A percentile compares a stretch with the other conserved stretches of the same genome.
phyloP scores from a whole-genome alignment of 1,140 invertebrate species.

The Trichonephila inaurata region DNA sequence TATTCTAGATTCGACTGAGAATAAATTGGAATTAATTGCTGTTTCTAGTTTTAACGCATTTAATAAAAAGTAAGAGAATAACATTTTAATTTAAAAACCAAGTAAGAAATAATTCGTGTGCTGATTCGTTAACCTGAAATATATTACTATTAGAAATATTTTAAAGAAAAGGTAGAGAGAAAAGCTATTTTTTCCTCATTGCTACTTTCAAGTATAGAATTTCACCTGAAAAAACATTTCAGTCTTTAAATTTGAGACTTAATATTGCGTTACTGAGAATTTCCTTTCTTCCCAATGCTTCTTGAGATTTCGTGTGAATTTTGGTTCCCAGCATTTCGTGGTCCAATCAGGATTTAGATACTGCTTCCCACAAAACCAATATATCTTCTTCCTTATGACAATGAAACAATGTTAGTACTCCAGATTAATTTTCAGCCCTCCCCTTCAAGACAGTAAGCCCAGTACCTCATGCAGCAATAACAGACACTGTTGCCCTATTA shows the following conservation, averaged over 20 bases:
- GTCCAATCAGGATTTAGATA: background rate
- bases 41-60: too few relatives aligned
- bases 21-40: too few relatives aligned
- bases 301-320: conserved; percentile 3
- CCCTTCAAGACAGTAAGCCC: background rate
- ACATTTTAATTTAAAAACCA: too few relatives aligned
- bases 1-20: too few relatives aligned
- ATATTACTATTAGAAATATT: too few relatives aligned
- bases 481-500: background rate
- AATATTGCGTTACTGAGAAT: background rate
- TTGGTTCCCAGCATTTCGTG: conserved; percentile 24
- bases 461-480: background rate
- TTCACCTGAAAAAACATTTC: background rate
- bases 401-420: conserved; percentile 28
- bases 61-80: too few relatives aligned
- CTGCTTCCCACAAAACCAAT: background rate
- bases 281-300: background rate
- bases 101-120: too few relatives aligned
- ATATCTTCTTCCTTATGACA: conserved; percentile 38
- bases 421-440: conserved; percentile 6
- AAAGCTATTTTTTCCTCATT: too few relatives aligned
- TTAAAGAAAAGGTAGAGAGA: too few relatives aligned
- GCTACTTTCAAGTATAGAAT: background rate
- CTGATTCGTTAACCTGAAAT: too few relatives aligned
- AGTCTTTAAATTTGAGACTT: background rate